Base-by-base conservation (phyloP, 2,113 vertebrate species). In the Sorex araneus region DNA sequence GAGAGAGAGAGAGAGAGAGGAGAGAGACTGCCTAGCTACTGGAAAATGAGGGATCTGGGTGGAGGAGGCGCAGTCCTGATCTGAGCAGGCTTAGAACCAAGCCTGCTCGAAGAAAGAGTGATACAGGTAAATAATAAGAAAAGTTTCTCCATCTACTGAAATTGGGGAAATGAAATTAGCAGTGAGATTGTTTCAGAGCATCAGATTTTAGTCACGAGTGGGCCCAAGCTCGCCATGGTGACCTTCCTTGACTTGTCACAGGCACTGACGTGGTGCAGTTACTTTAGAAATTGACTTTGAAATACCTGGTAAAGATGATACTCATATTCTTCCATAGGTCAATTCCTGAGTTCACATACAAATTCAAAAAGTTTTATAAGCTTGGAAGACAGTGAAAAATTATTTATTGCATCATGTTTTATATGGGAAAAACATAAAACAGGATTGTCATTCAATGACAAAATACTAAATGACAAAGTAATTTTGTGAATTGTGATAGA, bases 391-490 rank as follows among this genome's bases (percentile, higher is more conserved):
- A 15, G 28, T 47, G 8, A 5, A 13, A 77, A 70, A 78, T 80
- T 63, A 23, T 83, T 86, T 76, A 57, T 36, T 89, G 43, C 4
- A 60, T 5, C 54, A 15, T 75, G 57, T 3, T 70, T 70, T 88
- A 30, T 63, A 54, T 66, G 70, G 63, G 36, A 80, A 92, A 79
- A 60, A 73, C 13, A 8, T 91, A 67, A 70, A 85, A 82, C 21
- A 0, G 25, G 92, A 87, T 34, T n/a, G 45, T 30, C 23, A 54
- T 27, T 82, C 67, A 66, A 57, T 36, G n/a, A 47, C 6, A 47
- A 47, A 47, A 47, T 47, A 47, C 45, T 47, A 6, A 47, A 11
- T 47, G 82, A 30, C 27, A 70, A 45, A 75, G 32, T 57, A 79
- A 12, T 43, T 71, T 66, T 25, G 67, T 50, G 43, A 43, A n/a